phyloP scores from a whole-genome alignment of 2,888 invertebrate species.

The Ganaspis brasiliensis region DNA sequence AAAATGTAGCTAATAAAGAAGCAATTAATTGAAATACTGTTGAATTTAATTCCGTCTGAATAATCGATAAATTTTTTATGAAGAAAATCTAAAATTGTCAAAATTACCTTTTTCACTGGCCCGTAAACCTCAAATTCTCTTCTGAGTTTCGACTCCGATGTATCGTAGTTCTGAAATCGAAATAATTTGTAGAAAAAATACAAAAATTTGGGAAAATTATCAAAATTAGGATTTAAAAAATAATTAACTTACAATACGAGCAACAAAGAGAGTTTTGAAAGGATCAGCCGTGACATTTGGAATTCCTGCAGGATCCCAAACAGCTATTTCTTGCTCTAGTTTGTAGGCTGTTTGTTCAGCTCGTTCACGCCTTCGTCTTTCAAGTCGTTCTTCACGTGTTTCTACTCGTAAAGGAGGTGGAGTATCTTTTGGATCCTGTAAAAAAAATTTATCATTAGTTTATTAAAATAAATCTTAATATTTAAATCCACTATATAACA shows the following conservation, averaged over 20 bases:
- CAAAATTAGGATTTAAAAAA: slow-evolving; percentile 30
- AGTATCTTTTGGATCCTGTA: slow-evolving; percentile 96
- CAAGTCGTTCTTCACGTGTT: slow-evolving; percentile 95
- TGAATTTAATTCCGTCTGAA: too few species aligned
- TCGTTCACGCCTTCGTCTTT: slow-evolving; percentile 93
- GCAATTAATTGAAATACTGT: too few species aligned
- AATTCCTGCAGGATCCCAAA: slow-evolving; percentile 95
- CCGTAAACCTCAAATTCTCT: slow-evolving; percentile 99
- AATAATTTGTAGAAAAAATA: slow-evolving; percentile 40
- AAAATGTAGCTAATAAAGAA: too few species aligned
- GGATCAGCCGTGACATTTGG: slow-evolving; percentile 93
- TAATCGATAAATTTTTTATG: too few species aligned
- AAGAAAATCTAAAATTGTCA: too few species aligned
- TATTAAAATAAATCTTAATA: not conserved
- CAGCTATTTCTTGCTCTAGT: slow-evolving; percentile 97
- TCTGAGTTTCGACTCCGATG: slow-evolving; percentile 97
- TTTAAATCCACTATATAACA: too few species aligned
- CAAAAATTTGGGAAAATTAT: slow-evolving; percentile 36
- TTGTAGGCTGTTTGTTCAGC: slow-evolving; percentile 99
- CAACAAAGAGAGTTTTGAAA: slow-evolving; percentile 98
- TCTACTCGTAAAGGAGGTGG: slow-evolving; percentile 97
- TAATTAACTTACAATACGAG: slow-evolving; percentile 92
- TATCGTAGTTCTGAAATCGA: slow-evolving; percentile 95
- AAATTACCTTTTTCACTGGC: slow-evolving; percentile 94
- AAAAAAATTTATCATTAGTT: slow-evolving; percentile 53